Percentiles rank a stretch among this genome's conserved stretches.
Evolutionary conservation across 2,797 vertebrate species (phyloP).

Genomic region (Petrocephalus sullivani): DNA sequence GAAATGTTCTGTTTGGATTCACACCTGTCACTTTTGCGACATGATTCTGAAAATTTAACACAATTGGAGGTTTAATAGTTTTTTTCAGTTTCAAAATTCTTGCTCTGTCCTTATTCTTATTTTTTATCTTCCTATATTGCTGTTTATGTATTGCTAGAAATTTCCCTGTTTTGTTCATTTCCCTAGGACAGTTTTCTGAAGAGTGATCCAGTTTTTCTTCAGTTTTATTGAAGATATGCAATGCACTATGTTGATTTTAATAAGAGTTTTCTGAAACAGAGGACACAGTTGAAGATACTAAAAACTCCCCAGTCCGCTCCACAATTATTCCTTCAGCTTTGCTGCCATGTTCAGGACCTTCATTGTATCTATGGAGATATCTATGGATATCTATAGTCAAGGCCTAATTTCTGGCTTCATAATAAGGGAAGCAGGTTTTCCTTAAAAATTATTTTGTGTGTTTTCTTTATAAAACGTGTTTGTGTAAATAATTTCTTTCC

Average conservation of each 20-base stretch:
- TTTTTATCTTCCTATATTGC: neutral
- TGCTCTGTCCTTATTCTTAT: neutral
- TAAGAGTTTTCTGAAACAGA: constrained; percentile 11
- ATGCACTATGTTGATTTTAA: neutral
- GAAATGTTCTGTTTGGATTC: neutral
- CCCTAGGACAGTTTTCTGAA: neutral
- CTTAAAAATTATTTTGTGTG: neutral
- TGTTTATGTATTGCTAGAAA: neutral
- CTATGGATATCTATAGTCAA: neutral
- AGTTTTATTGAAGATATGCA: neutral
- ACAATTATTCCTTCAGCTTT: neutral
- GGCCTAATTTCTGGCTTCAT: neutral
- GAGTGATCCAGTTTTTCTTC: constrained; percentile 6
- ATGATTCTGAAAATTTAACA: neutral
- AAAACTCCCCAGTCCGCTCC: neutral
- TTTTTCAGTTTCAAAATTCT: neutral
- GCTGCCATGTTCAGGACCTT: neutral
- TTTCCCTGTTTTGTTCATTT: neutral
- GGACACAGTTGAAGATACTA: constrained; percentile 20
- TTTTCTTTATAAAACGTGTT: neutral
- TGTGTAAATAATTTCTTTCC: neutral
- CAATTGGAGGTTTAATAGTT: neutral
- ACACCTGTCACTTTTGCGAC: neutral
- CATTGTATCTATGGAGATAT: neutral
- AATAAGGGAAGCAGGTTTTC: neutral